Conservation (phyloP, 1,140 invertebrate genomes). For the Dendrolimus kikuchii region DNA sequence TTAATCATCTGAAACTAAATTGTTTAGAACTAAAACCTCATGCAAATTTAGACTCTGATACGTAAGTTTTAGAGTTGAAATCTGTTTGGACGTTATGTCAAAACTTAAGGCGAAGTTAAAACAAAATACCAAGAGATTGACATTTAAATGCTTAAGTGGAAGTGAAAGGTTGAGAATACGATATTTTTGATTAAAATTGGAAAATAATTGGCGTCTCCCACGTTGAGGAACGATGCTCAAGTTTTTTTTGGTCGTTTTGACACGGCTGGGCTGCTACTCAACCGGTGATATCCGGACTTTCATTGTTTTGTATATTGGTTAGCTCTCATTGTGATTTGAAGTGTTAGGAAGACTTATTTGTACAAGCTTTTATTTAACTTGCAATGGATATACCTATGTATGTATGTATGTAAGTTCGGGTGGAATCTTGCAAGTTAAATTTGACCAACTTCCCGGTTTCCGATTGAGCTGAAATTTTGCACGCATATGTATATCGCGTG, state of each 20-base stretch:
- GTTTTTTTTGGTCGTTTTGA: slow-evolving; percentile 50
- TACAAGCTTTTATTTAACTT: too few relatives aligned
- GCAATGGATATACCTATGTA: too few relatives aligned
- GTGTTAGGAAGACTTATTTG: slow-evolving; percentile 4
- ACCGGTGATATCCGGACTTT: slow-evolving; percentile 46
- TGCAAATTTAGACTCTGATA: slow-evolving; percentile 15
- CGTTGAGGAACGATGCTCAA: slow-evolving; percentile 43
- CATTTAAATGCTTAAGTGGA: slow-evolving; percentile 68
- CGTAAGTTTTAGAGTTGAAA: slow-evolving; percentile 12
- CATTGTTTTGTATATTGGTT: too few relatives aligned
- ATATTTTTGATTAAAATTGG: slow-evolving; percentile 70
- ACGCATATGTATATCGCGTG: too few relatives aligned
- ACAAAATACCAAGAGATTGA: slow-evolving; percentile 46
- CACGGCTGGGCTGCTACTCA: slow-evolving; percentile 29
- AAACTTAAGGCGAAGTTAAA: slow-evolving; percentile 37
- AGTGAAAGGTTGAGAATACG: slow-evolving; percentile 57
- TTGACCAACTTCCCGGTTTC: too few relatives aligned
- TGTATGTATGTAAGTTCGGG: too few relatives aligned
- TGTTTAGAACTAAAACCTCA: slow-evolving; percentile 28
- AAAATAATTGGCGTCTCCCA: slow-evolving; percentile 68
- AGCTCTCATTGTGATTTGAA: too few relatives aligned
- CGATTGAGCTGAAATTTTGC: too few relatives aligned
- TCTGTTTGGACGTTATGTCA: slow-evolving; percentile 4
- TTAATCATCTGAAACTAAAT: slow-evolving; percentile 51
- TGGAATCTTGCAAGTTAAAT: too few relatives aligned